Evolutionary conservation across 2,113 vertebrate genomes (phyloP), one percentile per base, ranked within the genome.

Genomic region (Dipodomys merriami): DNA sequence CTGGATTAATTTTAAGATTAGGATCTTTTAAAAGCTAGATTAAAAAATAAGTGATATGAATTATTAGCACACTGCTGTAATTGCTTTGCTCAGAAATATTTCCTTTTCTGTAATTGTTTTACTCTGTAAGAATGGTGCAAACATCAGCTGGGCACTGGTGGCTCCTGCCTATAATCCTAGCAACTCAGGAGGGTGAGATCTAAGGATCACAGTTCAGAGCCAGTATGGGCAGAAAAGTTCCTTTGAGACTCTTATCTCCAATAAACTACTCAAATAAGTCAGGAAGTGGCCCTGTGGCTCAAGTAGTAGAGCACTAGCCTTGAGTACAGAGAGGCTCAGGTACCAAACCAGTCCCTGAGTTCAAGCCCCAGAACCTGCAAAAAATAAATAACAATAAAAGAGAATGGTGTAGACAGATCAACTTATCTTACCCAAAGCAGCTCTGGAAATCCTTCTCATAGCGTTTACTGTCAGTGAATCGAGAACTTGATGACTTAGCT

Each of bases 391-490:
- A 57, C 53, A 57, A 57, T 57, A 57, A 57, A 57, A 57, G 53
- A 57, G 53, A 57, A 57, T 18, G 53, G 15, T 39, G 39, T 18
- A 57, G 53, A 57, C 16, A 94, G 27, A 78, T 67, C 71, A 76
- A 64, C 60, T 18, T 77, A 57, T 29, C 99, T 98, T 98, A 99
- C 99, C 99, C 99, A 91, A 99, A 99, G 94, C 99, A 99, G 94
- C 98, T 99, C 97, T 99, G 98, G 97, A 99, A 99, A 96, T 99
- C 99, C 96, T 98, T 99, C 96, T 99, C 99, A 0, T 99, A 99
- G n/a, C 99, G 99, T 91, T 99, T 99, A 96, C 99, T 99, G 98
- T 99, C 99, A 1, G 99, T 99, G 97, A 99, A 99, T 72, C 99
- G 99, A 57, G 99, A 99, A 97, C 99, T 99, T 81, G 99, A 99